These are phyloP conservation scores for Drosophila putrida DNA, from an alignment of 2,888 invertebrate species.

Conservation along the genomic window DNA sequence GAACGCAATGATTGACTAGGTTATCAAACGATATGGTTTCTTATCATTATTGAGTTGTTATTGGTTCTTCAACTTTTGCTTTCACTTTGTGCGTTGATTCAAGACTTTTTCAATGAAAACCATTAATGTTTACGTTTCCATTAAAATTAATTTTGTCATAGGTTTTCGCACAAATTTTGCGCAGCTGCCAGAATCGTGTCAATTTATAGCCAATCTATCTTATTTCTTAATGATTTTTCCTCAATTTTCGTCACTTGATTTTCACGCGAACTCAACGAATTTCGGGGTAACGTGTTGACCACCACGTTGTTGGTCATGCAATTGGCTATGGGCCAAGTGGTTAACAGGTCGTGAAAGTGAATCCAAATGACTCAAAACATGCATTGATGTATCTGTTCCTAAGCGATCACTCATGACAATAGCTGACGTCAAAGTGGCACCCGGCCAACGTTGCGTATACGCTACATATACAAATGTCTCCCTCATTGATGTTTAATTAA, in stretches of 20 bases:
- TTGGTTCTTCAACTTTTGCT: not conserved
- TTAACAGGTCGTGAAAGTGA: conserved; percentile 58
- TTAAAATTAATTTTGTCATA: conserved; percentile 43
- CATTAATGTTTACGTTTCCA: conserved; percentile 26
- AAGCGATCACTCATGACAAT: conserved; percentile 26
- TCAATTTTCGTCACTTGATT: conserved; percentile 25
- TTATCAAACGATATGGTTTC: not conserved
- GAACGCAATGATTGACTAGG: not conserved
- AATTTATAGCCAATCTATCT: conserved; percentile 17
- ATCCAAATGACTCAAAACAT: conserved; percentile 38
- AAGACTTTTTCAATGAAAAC: conserved; percentile 32
- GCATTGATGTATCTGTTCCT: conserved; percentile 9
- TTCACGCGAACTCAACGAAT: conserved; percentile 52
- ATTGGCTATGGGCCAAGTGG: conserved; percentile 60
- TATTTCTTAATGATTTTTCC: conserved; percentile 22
- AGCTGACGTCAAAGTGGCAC: conserved; percentile 42
- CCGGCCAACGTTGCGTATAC: conserved; percentile 35
- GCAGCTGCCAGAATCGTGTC: conserved; percentile 17
- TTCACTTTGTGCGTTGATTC: conserved; percentile 13
- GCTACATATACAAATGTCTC: conserved; percentile 22
- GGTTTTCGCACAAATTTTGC: conserved; percentile 36
- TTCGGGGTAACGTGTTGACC: conserved; percentile 29
- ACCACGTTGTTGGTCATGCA: conserved; percentile 39
- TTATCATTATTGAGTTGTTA: conserved; percentile 8
- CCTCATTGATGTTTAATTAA: conserved; percentile 51